Evolutionary conservation across 1,140 invertebrate species (phyloP), one percentile per base, ranked within the genome.

Genomic region (Drosophila azteca): DNA sequence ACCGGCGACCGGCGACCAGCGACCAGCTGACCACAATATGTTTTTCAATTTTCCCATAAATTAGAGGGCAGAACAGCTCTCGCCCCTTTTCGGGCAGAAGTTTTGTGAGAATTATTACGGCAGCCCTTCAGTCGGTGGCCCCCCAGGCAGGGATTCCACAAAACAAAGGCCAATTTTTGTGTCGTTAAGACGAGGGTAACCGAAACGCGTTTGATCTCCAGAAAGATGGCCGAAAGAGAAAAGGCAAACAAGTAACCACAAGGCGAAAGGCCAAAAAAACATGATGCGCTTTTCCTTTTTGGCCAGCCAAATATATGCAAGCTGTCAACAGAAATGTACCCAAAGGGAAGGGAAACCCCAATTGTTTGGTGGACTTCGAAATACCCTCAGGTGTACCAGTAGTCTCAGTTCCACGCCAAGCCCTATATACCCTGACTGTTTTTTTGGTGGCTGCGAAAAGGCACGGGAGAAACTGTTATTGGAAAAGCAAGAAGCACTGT

Each of bases 21-120:
- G 22, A 67, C 69, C 51, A 45, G 45, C 63, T 61, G 72, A 66
- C 72, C 69, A 78, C 78, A 87, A 78, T 80, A 78, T 67, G 65
- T 78, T 79, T 68, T 88, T 69, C 67, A 79, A 83, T 79, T 88
- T 83, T 50, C 63, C 26, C 73, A 85, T 80, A 81, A 75, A 80
- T 80, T 80, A 74, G 65, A 66, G 59, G 59, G 43, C 39, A 29
- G 11, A 46, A 53, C 45, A 8, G 41, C 7, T 39, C 53, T 52
- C 48, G 43, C 41, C 41, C 52, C 51, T 46, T 15, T 72, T 43
- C 1, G 45, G 26, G 6, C n/a, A 39, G 15, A 68, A 55, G 45
- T 74, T 74, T 45, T 39, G 9, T 39, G 35, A 59, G 67, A 75
- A 52, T 61, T 68, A 76, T 76, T 76, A 45, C 44, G 57, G 55